Evolutionary conservation across 2,888 invertebrate genomes (phyloP).

Genomic region (Pandemis corylana): DNA sequence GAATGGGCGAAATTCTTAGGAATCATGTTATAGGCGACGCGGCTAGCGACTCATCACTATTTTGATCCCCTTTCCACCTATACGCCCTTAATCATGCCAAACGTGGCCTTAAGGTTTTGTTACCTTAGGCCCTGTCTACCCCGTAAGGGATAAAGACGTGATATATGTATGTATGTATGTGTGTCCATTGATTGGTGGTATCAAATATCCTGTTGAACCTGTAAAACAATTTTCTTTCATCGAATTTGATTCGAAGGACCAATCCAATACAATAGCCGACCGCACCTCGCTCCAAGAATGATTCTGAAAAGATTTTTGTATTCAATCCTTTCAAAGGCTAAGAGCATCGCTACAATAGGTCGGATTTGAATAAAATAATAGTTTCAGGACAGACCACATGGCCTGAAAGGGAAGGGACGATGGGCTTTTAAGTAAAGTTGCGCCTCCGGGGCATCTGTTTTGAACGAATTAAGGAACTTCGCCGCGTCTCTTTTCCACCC

Average conservation of each 20-base stretch:
- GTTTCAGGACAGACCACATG: slow-evolving; percentile 65
- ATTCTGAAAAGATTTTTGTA: slow-evolving; percentile 30
- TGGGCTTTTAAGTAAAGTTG: slow-evolving; percentile 55
- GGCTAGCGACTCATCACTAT: too few relatives aligned
- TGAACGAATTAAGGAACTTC: slow-evolving; percentile 24
- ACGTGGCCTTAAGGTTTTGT: too few relatives aligned
- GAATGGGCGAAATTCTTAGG: too few relatives aligned
- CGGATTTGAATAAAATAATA: slow-evolving; percentile 79
- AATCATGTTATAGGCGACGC: too few relatives aligned
- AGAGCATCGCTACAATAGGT: slow-evolving; percentile 57
- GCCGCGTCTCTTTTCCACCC: background rate
- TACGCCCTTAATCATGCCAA: too few relatives aligned
- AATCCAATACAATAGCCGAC: background rate
- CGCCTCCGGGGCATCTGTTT: slow-evolving; percentile 33
- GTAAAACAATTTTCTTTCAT: background rate
- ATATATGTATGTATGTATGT: too few relatives aligned
- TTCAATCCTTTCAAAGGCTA: slow-evolving; percentile 41
- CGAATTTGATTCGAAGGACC: background rate
- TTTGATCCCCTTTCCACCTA: too few relatives aligned
- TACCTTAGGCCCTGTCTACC: too few relatives aligned
- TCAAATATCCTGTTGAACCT: too few relatives aligned
- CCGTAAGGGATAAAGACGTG: too few relatives aligned
- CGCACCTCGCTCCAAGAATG: background rate
- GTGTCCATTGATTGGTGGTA: background rate
- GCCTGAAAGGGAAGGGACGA: slow-evolving; percentile 54